A percentile compares a stretch with the other conserved stretches of the same genome.
These are phyloP conservation scores for Pinna nobilis DNA, from an alignment of 1,140 invertebrate genomes.

Conservation along the genomic window DNA sequence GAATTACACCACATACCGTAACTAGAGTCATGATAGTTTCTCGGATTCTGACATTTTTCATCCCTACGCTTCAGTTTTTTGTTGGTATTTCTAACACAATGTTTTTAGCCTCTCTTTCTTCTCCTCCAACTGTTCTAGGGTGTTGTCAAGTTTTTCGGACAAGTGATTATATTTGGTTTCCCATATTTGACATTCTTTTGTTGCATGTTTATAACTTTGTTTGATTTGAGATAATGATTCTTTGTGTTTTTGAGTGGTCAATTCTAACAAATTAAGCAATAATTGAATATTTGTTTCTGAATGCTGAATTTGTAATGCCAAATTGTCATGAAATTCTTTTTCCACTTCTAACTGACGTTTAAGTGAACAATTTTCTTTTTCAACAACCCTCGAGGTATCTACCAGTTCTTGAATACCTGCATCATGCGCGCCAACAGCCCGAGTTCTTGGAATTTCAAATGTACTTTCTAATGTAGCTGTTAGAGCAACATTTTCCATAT, in stretches of 20 bases:
- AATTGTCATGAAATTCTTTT: neutral
- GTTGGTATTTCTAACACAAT: conserved; percentile 4
- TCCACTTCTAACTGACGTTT: neutral
- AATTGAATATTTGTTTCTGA: neutral
- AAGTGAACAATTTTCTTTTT: neutral
- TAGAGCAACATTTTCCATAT: no score
- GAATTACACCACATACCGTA: conserved; percentile 29
- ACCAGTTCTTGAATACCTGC: no score
- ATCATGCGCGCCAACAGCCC: no score
- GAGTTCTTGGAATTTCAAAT: no score
- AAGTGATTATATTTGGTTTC: conserved; percentile 6
- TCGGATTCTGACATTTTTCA: conserved; percentile 28
- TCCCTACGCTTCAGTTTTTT: conserved; percentile 32
- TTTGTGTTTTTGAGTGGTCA: neutral
- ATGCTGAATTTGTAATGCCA: neutral
- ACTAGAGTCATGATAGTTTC: conserved; percentile 30
- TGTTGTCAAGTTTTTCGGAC: conserved; percentile 6
- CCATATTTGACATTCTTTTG: neutral
- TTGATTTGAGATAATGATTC: neutral
- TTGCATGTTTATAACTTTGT: neutral
- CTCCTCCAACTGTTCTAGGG: neutral
- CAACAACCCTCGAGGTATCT: no score
- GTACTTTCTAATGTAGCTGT: no score
- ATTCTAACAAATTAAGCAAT: neutral
- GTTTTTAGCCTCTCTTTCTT: neutral